These are phyloP conservation scores for Melanotaenia boesemani DNA, from an alignment of 2,797 vertebrate species.

Conservation along the genomic window DNA sequence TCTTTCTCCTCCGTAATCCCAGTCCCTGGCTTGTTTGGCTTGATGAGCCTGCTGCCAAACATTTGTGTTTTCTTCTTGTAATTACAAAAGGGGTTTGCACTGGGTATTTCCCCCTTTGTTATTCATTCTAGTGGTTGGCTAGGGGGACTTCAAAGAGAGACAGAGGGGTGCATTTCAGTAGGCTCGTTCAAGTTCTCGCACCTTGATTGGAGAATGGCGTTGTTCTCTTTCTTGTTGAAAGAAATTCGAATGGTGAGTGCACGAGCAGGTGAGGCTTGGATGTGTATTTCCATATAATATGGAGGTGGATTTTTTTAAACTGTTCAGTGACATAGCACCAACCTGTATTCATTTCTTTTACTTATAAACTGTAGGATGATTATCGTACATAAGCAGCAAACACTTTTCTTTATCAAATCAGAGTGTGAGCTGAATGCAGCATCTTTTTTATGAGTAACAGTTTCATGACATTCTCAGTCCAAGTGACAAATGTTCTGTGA, in stretches of 20 bases:
- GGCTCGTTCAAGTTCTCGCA: slow-evolving; percentile 70
- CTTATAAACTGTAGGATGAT: slow-evolving; percentile 1
- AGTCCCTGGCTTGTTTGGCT: slow-evolving; percentile 60
- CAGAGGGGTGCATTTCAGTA: slow-evolving; percentile 51
- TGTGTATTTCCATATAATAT: slow-evolving; percentile 52
- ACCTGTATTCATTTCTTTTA: background rate
- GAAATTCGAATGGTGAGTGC: slow-evolving; percentile 64
- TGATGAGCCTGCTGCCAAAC: slow-evolving; percentile 63
- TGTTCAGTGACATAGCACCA: slow-evolving; percentile 14
- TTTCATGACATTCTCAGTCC: slow-evolving; percentile 61
- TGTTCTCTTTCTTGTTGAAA: slow-evolving; percentile 73
- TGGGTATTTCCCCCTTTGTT: slow-evolving; percentile 54
- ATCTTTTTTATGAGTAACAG: slow-evolving; percentile 61
- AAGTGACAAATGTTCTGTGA: slow-evolving; percentile 57
- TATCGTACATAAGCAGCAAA: slow-evolving; percentile 1
- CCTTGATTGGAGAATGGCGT: slow-evolving; percentile 71
- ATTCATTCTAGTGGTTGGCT: slow-evolving; percentile 59
- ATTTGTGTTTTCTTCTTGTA: slow-evolving; percentile 58
- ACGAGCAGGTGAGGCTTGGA: slow-evolving; percentile 42
- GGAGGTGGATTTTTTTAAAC: slow-evolving; percentile 39
- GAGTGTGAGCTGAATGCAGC: slow-evolving; percentile 29
- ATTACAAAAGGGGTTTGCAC: slow-evolving; percentile 66
- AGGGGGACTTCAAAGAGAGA: slow-evolving; percentile 61
- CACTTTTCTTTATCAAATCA: slow-evolving; percentile 33
- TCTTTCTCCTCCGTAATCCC: slow-evolving; percentile 39